A percentile compares a stretch with the other conserved stretches of the same genome.
Evolutionary conservation across 2,797 vertebrate species (phyloP).

Genomic region (Furcifer pardalis): DNA sequence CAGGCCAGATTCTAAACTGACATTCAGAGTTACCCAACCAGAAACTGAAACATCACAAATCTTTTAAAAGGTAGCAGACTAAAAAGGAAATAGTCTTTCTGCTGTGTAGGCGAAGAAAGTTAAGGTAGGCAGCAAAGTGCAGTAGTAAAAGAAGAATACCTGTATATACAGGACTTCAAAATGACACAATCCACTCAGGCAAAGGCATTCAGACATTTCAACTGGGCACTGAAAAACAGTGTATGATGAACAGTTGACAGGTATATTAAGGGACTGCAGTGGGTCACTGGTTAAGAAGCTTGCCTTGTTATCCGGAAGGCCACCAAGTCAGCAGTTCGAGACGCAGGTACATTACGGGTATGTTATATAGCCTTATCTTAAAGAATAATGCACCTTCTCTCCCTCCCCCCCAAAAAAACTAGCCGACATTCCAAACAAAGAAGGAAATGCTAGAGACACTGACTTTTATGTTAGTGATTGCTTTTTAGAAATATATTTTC

Average conservation of each 20-base stretch:
- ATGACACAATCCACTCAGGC: slow-evolving; percentile 46
- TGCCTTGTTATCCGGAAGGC: too few relatives aligned
- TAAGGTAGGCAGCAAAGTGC: slow-evolving; percentile 43
- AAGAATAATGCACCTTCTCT: not conserved
- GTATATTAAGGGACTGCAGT: too few relatives aligned
- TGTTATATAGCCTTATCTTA: not conserved
- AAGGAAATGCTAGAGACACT: slow-evolving; percentile 9
- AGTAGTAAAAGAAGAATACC: not conserved
- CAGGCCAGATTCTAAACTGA: not conserved
- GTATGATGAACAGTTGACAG: not conserved
- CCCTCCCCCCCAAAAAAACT: not conserved
- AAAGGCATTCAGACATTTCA: slow-evolving; percentile 29
- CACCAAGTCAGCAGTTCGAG: too few relatives aligned
- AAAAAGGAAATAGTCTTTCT: slow-evolving; percentile 37
- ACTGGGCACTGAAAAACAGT: not conserved
- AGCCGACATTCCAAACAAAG: slow-evolving; percentile 17
- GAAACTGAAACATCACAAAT: not conserved
- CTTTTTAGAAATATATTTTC: not conserved
- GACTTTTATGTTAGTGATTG: not conserved
- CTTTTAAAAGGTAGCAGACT: slow-evolving; percentile 39
- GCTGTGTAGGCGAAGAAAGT: slow-evolving; percentile 38
- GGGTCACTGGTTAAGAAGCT: too few relatives aligned
- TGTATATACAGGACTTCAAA: rapidly evolving
- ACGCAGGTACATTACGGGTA: too few relatives aligned
- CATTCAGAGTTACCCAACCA: not conserved